Evolutionary conservation across 2,888 invertebrate species (phyloP).

Genomic region (Limenitis camilla): DNA sequence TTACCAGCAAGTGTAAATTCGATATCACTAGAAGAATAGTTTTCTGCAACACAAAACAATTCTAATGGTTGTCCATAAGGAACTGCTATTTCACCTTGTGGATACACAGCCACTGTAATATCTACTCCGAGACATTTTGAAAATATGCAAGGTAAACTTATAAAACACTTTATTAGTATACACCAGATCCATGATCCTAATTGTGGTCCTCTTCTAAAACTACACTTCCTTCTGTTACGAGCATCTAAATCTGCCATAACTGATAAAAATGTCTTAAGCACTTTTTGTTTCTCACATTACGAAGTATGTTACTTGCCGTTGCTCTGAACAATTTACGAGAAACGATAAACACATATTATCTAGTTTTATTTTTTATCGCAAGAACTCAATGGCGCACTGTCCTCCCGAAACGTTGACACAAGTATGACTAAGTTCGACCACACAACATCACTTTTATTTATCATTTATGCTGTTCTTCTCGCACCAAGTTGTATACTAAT

Average conservation of each 20-base stretch:
- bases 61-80: constrained; percentile 76
- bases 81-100: constrained; percentile 73
- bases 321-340: constrained; percentile 37
- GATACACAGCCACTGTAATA: constrained; percentile 57
- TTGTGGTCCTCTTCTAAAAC: constrained; percentile 43
- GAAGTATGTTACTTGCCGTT: constrained; percentile 40
- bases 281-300: constrained; percentile 48
- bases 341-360: constrained; percentile 52
- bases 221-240: constrained; percentile 45
- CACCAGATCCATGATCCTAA: constrained; percentile 57
- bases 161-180: constrained; percentile 47
- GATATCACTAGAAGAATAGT: constrained; percentile 54
- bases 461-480: constrained; percentile 32
- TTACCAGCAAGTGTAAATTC: constrained; percentile 48
- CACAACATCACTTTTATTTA: constrained; percentile 40
- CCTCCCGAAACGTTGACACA: constrained; percentile 61
- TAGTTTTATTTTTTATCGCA: constrained; percentile 41
- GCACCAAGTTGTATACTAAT: constrained; percentile 29
- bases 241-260: constrained; percentile 51
- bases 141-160: constrained; percentile 53
- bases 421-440: constrained; percentile 41
- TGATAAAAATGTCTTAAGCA: constrained; percentile 32
- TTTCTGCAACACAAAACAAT: constrained; percentile 76
- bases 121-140: constrained; percentile 47
- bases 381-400: constrained; percentile 64